phyloP scores from a whole-genome alignment of 2,113 vertebrate species.

The Scartelaos histophorus region DNA sequence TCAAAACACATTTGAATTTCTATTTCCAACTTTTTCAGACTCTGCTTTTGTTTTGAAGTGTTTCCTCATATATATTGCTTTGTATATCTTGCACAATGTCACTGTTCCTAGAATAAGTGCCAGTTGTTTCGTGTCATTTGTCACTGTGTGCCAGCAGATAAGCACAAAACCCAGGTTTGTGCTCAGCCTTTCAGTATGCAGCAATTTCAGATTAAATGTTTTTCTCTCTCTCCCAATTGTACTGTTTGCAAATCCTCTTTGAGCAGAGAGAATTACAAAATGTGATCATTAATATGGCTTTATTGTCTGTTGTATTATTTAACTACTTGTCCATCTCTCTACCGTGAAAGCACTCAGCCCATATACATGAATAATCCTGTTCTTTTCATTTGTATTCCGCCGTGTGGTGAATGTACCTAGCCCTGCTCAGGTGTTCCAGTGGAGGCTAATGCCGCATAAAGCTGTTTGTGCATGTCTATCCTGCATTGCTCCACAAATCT shows the following conservation, averaged over 20 bases:
- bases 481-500: slow-evolving; percentile 18
- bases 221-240: slow-evolving; percentile 15
- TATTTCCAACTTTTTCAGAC: not conserved
- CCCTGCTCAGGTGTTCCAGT: slow-evolving; percentile 7
- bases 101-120: not conserved
- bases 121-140: slow-evolving; percentile 11
- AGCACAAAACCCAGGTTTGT: slow-evolving; percentile 15
- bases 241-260: slow-evolving; percentile 22
- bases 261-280: not conserved
- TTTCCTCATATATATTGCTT: slow-evolving; percentile 10
- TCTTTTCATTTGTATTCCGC: slow-evolving; percentile 5
- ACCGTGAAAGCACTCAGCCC: not conserved
- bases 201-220: slow-evolving; percentile 12
- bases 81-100: slow-evolving; percentile 3
- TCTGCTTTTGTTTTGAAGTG: not conserved
- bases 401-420: not conserved
- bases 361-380: not conserved
- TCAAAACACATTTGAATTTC: not conserved
- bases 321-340: not conserved
- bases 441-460: slow-evolving; percentile 2
- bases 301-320: not conserved
- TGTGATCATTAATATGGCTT: not conserved
- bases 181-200: slow-evolving; percentile 21
- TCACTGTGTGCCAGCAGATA: slow-evolving; percentile 19
- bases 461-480: slow-evolving; percentile 22